Percentiles rank a stretch among this genome's conserved stretches.
phyloP scores from a whole-genome alignment of 2,113 vertebrate species.

The Casuarius casuarius region DNA sequence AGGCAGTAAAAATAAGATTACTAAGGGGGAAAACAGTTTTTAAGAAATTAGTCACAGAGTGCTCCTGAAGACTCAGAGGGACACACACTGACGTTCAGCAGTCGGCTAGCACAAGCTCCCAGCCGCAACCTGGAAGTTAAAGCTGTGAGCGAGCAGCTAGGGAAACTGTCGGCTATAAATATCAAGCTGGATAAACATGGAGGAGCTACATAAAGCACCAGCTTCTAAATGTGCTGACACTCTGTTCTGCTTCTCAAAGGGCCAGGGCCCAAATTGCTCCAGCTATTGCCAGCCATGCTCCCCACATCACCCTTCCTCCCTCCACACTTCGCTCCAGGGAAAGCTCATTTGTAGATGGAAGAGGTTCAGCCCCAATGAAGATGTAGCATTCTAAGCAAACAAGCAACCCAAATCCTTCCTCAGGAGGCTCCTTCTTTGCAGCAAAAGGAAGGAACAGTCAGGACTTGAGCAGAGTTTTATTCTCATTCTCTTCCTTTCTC shows the following conservation, averaged over 20 bases:
- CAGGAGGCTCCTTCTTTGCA: neutral
- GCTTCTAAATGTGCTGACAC: neutral
- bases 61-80: neutral
- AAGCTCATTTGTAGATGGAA: neutral
- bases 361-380: neutral
- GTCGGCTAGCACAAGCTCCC: neutral
- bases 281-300: neutral
- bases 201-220: neutral
- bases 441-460: neutral
- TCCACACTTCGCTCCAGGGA: neutral
- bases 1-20: neutral
- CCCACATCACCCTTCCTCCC: neutral
- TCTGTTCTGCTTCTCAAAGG: neutral
- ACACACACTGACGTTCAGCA: rapidly evolving
- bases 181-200: neutral
- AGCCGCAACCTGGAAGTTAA: neutral
- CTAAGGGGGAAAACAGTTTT: neutral
- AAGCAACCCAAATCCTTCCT: neutral
- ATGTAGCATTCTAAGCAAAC: rapidly evolving
- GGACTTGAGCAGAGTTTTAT: neutral
- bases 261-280: neutral
- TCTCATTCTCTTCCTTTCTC: neutral
- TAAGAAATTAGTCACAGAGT: neutral
- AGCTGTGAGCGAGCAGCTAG: neutral
- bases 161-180: neutral